Evolutionary conservation across 2,888 invertebrate species (phyloP).

Genomic region (Drosophila melanosoma): DNA sequence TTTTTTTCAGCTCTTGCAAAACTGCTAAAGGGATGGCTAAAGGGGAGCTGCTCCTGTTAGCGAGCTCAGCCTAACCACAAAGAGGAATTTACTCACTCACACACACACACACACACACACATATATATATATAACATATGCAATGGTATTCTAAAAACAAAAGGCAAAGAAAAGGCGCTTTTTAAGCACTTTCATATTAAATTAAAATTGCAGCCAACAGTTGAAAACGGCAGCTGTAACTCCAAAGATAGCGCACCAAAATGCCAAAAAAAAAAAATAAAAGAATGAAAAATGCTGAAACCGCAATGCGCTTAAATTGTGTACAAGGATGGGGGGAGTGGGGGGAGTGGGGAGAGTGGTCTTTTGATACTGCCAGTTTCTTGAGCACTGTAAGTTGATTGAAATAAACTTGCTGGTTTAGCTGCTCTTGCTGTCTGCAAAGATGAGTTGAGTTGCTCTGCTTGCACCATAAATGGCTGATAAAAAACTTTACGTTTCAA

Average conservation of each 20-base stretch:
- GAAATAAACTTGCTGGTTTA: conserved; percentile 24
- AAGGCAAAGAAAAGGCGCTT: conserved; percentile 53
- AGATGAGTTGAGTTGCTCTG: background rate
- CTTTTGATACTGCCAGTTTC: conserved; percentile 42
- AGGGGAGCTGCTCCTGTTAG: conserved; percentile 34
- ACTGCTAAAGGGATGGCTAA: conserved; percentile 7
- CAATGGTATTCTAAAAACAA: conserved; percentile 48
- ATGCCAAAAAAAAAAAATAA: conserved; percentile 15
- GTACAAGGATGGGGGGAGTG: background rate
- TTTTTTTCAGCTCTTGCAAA: conserved; percentile 3
- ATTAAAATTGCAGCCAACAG: conserved; percentile 70
- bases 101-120: conserved; percentile 21
- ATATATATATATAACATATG: conserved; percentile 31
- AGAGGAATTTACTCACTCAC: conserved; percentile 40
- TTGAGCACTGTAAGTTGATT: conserved; percentile 46
- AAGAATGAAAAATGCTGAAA: conserved; percentile 13
- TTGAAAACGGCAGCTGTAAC: conserved; percentile 45
- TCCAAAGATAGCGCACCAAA: conserved; percentile 40
- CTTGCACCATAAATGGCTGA: background rate
- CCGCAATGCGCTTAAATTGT: conserved; percentile 20
- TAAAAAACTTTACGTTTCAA: conserved; percentile 1
- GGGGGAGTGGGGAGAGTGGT: background rate
- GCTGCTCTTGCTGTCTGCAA: background rate
- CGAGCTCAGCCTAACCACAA: conserved; percentile 55
- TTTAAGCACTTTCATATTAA: conserved; percentile 76